phyloP scores from a whole-genome alignment of 2,113 vertebrate genomes.

The Sinocyclocheilus anshuiensis region DNA sequence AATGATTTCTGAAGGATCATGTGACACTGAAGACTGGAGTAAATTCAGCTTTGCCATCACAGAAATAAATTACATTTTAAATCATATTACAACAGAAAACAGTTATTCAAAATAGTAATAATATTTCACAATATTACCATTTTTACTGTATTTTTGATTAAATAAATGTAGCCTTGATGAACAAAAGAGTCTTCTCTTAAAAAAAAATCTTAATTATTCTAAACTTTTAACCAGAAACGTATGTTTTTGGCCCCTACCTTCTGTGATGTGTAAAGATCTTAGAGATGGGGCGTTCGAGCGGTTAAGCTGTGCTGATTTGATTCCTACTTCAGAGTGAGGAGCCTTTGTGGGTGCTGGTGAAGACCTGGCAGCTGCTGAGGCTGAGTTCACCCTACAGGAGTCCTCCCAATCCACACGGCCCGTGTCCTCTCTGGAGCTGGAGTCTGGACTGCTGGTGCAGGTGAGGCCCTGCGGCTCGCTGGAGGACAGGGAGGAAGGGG shows the following conservation, averaged over 20 bases:
- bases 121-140: no score
- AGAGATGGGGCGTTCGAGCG: slow-evolving; percentile 78
- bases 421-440: slow-evolving; percentile 85
- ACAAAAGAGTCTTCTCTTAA: no score
- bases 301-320: slow-evolving; percentile 71
- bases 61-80: no score
- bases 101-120: no score
- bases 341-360: slow-evolving; percentile 62
- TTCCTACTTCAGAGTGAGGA: background rate
- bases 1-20: no score
- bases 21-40: no score
- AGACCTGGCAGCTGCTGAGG: slow-evolving; percentile 54
- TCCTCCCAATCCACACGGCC: slow-evolving; percentile 84
- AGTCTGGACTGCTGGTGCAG: slow-evolving; percentile 86
- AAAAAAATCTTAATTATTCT: no score
- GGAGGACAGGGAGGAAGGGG: slow-evolving; percentile 71
- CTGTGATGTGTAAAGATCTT: slow-evolving; percentile 79
- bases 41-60: no score
- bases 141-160: no score
- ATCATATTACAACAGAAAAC: no score
- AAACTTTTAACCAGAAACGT: background rate
- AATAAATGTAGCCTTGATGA: no score
- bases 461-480: slow-evolving; percentile 75
- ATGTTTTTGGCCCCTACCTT: slow-evolving; percentile 75
- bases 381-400: slow-evolving; percentile 80